These are phyloP conservation scores for Mareca penelope DNA, from an alignment of 2,797 vertebrate species.

Conservation along the genomic window DNA sequence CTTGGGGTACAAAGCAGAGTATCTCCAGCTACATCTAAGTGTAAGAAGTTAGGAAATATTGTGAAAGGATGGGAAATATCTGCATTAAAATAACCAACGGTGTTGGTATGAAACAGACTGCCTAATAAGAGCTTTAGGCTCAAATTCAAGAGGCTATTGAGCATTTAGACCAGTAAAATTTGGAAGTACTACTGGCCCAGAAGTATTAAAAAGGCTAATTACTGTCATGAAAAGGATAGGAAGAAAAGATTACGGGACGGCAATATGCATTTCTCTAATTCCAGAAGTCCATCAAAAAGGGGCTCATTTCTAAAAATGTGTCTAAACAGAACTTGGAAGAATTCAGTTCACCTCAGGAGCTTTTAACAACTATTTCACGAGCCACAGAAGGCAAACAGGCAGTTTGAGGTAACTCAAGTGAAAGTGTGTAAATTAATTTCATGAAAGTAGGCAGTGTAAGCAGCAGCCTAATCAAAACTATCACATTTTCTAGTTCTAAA, in stretches of 20 bases:
- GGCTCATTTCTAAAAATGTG: background rate
- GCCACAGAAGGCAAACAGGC: background rate
- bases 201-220: background rate
- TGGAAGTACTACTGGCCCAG: background rate
- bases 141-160: background rate
- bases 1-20: background rate
- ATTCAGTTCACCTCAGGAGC: background rate
- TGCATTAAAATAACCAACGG: background rate
- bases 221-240: background rate
- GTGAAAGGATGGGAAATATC: background rate
- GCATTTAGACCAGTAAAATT: background rate
- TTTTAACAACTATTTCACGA: background rate
- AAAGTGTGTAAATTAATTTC: background rate
- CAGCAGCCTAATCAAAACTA: background rate
- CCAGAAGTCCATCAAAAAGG: background rate
- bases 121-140: background rate
- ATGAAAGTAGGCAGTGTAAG: background rate
- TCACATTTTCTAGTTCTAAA: background rate
- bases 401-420: background rate
- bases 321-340: background rate
- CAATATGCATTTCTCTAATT: background rate
- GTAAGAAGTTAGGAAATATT: background rate
- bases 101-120: background rate
- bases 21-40: background rate
- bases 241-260: background rate